A percentile compares a stretch with the other conserved stretches of the same genome.
These are phyloP conservation scores for Zootoca vivipara DNA, from an alignment of 2,113 vertebrate genomes.

Conservation along the genomic window DNA sequence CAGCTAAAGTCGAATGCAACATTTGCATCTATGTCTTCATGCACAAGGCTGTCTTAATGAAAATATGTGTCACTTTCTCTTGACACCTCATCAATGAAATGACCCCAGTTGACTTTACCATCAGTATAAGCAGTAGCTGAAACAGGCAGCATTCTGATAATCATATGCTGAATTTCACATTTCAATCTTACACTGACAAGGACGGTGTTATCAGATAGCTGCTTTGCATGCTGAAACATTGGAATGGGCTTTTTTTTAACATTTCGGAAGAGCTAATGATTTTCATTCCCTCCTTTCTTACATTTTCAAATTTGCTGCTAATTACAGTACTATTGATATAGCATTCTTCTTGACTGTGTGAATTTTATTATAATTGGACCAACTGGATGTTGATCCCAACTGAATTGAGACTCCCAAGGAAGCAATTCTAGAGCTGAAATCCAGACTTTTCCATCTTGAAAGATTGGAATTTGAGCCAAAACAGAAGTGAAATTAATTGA, in stretches of 20 bases:
- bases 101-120: not conserved
- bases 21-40: conserved; percentile 42
- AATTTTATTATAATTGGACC: not conserved
- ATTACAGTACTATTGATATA: not conserved
- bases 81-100: conserved; percentile 24
- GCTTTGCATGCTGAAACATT: conserved; percentile 21
- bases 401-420: too few species aligned
- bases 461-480: not conserved
- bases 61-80: conserved; percentile 29
- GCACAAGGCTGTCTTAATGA: not conserved
- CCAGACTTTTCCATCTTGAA: not conserved
- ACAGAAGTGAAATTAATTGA: not conserved
- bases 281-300: not conserved
- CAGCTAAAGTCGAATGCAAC: conserved; percentile 39
- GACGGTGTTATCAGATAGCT: not conserved
- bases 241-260: not conserved
- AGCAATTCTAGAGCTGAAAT: not conserved
- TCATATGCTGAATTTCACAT: conserved; percentile 22
- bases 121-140: conserved; percentile 25
- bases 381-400: not conserved
- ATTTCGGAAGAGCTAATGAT: not conserved
- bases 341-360: not conserved
- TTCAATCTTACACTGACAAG: not conserved
- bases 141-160: not conserved
- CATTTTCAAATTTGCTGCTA: not conserved